Evolutionary conservation across 2,888 invertebrate genomes (phyloP), one percentile per base, ranked within the genome.

Genomic region (Thyatira batis): DNA sequence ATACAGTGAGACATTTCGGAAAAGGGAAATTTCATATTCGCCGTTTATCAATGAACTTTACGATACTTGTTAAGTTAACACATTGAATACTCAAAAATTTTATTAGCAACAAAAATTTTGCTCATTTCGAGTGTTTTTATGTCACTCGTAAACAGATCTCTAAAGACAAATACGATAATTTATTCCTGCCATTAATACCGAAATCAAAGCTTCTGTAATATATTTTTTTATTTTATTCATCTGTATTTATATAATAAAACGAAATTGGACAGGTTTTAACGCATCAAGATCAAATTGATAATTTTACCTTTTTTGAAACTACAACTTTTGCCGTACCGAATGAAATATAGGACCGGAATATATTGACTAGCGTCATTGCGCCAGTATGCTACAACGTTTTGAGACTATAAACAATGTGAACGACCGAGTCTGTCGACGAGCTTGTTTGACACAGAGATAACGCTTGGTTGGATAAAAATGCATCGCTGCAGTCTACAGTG

Each of bases 21-120:
- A 63, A 70, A 67, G 71, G 61, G 67, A 71, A 75, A 74, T 73
- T 71, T 76, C 67, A 66, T 73, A 81, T 85, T 85, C 84, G 80
- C 87, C 84, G 82, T 82, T 82, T 79, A 79, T 74, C 75, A 74
- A 74, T 73, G 63, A 51, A 57, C 52, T 53, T 71, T 61, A 73
- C 60, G 62, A 72, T 64, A 67, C 58, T 57, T 60, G 67, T 17
- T 46, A 25, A 17, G 25, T n/a, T n/a, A n/a, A 5, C 23, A 13
- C 6, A 2, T 8, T n/a, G 13, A 8, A 17, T 39, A 8, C 5
- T 39, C 39, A 6, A 39, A 13, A 39, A 17, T 17, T 39, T 39
- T 39, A 39, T 13, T 13, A 8, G 0, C 13, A 6, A 17, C 17
- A 39, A 17, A 39, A 39, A 17, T 39, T 39, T 39, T 17, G 39